These are phyloP conservation scores for Mesitornis unicolor DNA, from an alignment of 2,113 vertebrate genomes.

Conservation along the genomic window DNA sequence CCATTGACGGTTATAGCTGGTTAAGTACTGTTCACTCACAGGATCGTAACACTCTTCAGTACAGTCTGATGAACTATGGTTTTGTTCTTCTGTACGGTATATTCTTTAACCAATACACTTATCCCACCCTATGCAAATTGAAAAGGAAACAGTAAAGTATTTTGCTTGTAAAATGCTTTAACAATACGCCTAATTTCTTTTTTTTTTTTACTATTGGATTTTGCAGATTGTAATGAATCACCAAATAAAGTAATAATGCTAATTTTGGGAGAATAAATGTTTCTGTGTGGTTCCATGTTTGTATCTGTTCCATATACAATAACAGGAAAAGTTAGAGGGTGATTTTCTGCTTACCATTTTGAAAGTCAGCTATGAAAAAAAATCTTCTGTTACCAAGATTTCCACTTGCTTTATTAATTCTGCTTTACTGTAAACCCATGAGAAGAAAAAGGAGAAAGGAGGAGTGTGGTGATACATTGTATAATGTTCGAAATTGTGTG, in stretches of 20 bases:
- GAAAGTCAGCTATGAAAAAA: not conserved
- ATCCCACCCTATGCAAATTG: slow-evolving; percentile 59
- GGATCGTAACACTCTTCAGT: not conserved
- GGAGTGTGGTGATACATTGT: not conserved
- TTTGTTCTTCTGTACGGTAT: slow-evolving; percentile 71
- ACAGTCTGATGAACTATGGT: slow-evolving; percentile 61
- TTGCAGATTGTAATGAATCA: slow-evolving; percentile 73
- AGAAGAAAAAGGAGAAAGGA: not conserved
- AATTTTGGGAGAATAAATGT: slow-evolving; percentile 61
- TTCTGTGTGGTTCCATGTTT: not conserved
- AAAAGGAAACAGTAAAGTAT: slow-evolving; percentile 69
- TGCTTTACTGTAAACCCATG: not conserved
- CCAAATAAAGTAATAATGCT: slow-evolving; percentile 74
- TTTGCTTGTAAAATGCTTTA: slow-evolving; percentile 81
- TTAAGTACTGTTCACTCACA: slow-evolving; percentile 23
- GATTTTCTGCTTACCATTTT: not conserved
- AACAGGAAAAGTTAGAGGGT: not conserved
- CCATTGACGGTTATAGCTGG: not conserved
- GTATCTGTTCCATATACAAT: not conserved
- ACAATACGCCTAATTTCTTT: slow-evolving; percentile 69
- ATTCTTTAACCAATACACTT: slow-evolving; percentile 68
- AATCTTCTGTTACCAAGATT: not conserved
- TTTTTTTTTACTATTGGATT: slow-evolving; percentile 72
- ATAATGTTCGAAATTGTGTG: not conserved
- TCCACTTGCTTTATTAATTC: not conserved